These are phyloP conservation scores for Salvelinus namaycush DNA, from an alignment of 2,113 vertebrate genomes.

Conservation along the genomic window DNA sequence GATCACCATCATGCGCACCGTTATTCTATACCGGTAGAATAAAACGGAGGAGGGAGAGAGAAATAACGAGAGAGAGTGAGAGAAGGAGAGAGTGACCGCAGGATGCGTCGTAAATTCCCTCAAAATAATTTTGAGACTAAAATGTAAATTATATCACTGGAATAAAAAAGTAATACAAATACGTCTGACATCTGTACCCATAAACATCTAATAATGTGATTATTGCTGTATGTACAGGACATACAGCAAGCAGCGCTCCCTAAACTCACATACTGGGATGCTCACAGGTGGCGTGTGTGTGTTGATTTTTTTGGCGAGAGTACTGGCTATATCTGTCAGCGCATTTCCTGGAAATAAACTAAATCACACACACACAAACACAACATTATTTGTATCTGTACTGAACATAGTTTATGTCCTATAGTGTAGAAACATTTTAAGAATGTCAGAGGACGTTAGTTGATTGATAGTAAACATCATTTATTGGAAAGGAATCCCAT, in stretches of 20 bases:
- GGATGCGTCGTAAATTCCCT: conserved; percentile 28
- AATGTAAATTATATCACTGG: not conserved
- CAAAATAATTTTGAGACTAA: conserved; percentile 23
- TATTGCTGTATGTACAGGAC: not conserved
- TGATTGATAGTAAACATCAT: no score
- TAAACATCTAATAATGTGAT: not conserved
- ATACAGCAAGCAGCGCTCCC: not conserved
- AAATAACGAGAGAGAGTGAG: conserved; percentile 6
- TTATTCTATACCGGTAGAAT: conserved; percentile 1
- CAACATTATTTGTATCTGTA: no score
- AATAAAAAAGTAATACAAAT: no score
- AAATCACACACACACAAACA: no score
- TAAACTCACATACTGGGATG: not conserved
- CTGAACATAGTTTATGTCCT: no score
- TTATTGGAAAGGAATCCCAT: no score
- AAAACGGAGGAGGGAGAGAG: conserved; percentile 13
- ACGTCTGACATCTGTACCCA: no score
- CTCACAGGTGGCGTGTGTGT: conserved; percentile 12
- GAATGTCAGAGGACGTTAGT: no score
- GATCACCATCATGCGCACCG: conserved; percentile 23
- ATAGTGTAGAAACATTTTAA: no score
- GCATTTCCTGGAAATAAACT: no score
- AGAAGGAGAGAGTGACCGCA: conserved; percentile 19
- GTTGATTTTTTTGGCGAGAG: no score
- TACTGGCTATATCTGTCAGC: no score